Percentiles rank a stretch among this genome's conserved stretches.
phyloP scores from a whole-genome alignment of 1,140 invertebrate genomes.

The Drosophila subpulchrella region DNA sequence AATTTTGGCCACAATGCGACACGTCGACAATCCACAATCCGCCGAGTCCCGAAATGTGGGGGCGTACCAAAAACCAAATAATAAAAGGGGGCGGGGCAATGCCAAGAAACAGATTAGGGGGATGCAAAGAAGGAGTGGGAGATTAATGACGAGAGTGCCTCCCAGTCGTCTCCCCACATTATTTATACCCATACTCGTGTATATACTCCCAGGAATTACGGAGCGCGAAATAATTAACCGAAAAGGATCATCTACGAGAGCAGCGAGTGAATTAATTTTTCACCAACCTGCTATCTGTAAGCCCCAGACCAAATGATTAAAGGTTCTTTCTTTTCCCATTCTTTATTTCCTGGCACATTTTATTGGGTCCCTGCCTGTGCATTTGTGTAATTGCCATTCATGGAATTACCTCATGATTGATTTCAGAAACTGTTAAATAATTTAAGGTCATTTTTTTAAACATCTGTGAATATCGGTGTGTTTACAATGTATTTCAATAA shows the following conservation, averaged over 20 bases:
- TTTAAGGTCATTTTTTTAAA: too few relatives aligned
- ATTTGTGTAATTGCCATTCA: background rate
- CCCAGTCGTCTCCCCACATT: background rate
- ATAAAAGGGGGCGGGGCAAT: background rate
- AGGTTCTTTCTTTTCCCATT: too few relatives aligned
- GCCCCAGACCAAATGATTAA: background rate
- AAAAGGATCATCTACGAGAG: conserved; percentile 19
- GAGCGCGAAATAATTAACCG: conserved; percentile 33
- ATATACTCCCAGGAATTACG: background rate
- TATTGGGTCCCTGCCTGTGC: background rate
- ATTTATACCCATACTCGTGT: background rate
- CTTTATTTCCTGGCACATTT: background rate
- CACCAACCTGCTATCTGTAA: background rate
- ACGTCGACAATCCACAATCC: conserved; percentile 23
- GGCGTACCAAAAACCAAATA: background rate
- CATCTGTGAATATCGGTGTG: too few relatives aligned
- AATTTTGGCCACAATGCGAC: conserved; percentile 48
- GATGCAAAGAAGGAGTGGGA: conserved; percentile 35
- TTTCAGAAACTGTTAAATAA: background rate
- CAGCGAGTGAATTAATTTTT: conserved; percentile 23
- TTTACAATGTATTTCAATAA: too few relatives aligned
- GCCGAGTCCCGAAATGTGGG: background rate
- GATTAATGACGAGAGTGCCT: conserved; percentile 28
- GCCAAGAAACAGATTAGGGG: conserved; percentile 23
- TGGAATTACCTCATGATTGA: background rate